phyloP scores from a whole-genome alignment of 2,888 invertebrate species.

The Sturmia bella region DNA sequence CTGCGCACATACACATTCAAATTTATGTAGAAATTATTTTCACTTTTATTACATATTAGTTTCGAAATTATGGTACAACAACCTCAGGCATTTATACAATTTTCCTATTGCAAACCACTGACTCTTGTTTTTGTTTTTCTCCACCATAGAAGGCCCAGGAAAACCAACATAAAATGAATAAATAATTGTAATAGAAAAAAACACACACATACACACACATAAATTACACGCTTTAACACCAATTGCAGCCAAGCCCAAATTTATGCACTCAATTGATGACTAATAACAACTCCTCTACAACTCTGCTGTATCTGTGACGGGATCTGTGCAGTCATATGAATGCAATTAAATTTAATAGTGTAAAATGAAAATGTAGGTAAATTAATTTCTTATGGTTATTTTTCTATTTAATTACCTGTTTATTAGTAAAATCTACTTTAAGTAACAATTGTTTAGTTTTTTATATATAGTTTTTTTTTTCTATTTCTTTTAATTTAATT shows the following conservation, averaged over 20 bases:
- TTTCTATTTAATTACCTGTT: conserved; percentile 43
- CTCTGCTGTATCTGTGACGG: too few relatives aligned
- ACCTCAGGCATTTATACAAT: conserved; percentile 1
- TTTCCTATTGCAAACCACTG: neutral
- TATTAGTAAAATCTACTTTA: conserved; percentile 23
- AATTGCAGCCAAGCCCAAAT: conserved; percentile 48
- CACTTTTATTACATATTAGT: conserved; percentile 39
- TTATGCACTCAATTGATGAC: conserved; percentile 21
- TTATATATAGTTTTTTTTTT: conserved; percentile 4
- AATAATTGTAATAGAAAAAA: conserved; percentile 42
- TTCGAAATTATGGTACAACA: conserved; percentile 22
- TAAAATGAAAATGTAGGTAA: conserved; percentile 37
- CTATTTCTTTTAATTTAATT: conserved; percentile 31
- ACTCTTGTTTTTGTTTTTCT: neutral
- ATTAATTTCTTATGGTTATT: conserved; percentile 46
- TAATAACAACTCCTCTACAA: conserved; percentile 26
- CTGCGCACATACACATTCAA: neutral
- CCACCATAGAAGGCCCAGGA: conserved; percentile 27
- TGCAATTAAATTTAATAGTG: neutral
- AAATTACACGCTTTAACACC: conserved; percentile 38
- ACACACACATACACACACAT: conserved; percentile 8
- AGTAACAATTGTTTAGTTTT: conserved; percentile 21
- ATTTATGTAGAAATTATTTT: conserved; percentile 40
- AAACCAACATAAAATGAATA: conserved; percentile 19
- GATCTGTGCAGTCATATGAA: too few relatives aligned